Evolutionary conservation across 2,888 invertebrate species (phyloP), one percentile per base, ranked within the genome.

Genomic region (Cinara cedri): DNA sequence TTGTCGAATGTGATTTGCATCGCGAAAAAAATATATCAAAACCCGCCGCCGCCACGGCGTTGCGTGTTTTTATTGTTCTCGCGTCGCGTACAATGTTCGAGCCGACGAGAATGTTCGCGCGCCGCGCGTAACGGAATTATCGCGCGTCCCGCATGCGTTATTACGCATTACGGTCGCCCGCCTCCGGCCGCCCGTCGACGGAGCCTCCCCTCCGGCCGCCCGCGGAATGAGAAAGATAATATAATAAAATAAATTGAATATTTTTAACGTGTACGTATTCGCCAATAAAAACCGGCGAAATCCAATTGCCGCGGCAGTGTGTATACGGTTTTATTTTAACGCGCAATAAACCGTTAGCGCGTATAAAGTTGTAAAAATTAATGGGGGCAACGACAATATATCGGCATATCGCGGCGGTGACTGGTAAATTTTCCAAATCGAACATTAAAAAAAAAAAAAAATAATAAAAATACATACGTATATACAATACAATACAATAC

Each of bases 161-260:
- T 34, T 34, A 34, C 34, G 3, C 6, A 6, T 34, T 34, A 34
- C 6, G 6, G 6, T 34, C 3, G 34, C 34, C 34, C 34, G 6
- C 34, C 6, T 34, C 34, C 34, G 34, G 6, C 34, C 34, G 34
- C 34, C 34, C 34, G 34, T 3, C 3, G 34, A 34, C 34, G 6
- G 34, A 34, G 34, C n/a, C 34, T 6, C 34, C 3, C 34, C 6
- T 34, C 34, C 34, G 34, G 6, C 34, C 34, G 34, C 34, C 34
- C 34, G 34, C 34, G 6, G 34, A 34, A 6, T 34, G 34, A 34
- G 34, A 34, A 72, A 42, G 42, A 75, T 75, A 55, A 62, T n/a
- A n/a, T 72, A 72, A 68, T 76, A 76, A 76, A 76, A 76, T 34
- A 49, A 68, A 76, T 76, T 68, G 66, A 76, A 76, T 76, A 68